phyloP scores from a whole-genome alignment of 2,797 vertebrate genomes.

The Threskiornis aethiopicus region DNA sequence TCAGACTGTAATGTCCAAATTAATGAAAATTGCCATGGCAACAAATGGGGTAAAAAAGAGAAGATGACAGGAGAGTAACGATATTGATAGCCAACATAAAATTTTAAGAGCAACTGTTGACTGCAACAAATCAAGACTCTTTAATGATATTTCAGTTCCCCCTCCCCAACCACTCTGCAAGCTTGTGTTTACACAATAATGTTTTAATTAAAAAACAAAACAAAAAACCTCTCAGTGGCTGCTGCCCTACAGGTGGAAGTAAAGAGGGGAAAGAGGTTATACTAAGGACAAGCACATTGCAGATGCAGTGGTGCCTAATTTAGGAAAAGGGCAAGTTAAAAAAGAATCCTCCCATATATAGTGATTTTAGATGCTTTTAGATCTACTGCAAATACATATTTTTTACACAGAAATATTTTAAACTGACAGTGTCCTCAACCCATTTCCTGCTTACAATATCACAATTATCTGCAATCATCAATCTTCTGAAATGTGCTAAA shows the following conservation, averaged over 20 bases:
- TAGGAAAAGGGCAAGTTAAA: background rate
- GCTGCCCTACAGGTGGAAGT: background rate
- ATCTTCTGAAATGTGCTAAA: background rate
- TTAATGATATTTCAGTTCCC: background rate
- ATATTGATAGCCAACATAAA: background rate
- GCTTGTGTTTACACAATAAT: background rate
- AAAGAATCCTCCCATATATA: background rate
- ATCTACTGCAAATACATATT: background rate
- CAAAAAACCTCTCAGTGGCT: background rate
- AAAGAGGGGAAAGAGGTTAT: background rate
- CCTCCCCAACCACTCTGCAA: background rate
- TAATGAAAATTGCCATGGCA: background rate
- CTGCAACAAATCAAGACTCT: background rate
- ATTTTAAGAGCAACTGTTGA: background rate
- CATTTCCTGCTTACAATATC: background rate
- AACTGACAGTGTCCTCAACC: background rate
- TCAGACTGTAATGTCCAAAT: background rate
- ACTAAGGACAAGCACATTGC: background rate
- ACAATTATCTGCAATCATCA: background rate
- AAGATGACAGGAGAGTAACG: background rate
- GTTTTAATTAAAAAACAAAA: background rate
- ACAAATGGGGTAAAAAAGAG: background rate
- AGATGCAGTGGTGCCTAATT: background rate
- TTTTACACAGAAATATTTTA: background rate
- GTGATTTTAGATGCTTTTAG: background rate